Base-by-base conservation (phyloP, 2,888 invertebrate species). In the Aporophyla nigra region DNA sequence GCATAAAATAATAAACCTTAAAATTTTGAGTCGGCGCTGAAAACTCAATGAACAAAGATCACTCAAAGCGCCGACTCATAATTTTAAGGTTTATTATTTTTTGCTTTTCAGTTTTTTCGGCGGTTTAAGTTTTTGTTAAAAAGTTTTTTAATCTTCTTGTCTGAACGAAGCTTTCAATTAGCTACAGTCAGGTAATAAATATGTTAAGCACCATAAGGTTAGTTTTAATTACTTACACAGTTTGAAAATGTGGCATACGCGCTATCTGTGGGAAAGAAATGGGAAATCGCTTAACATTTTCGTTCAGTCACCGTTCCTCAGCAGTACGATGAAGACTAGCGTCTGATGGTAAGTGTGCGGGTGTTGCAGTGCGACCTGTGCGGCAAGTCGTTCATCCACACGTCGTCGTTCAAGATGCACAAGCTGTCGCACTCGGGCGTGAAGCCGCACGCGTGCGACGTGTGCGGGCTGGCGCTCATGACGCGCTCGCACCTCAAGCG, bases 351-450 rank as follows among this genome's bases (percentile, higher is more conserved):
- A 33, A 33, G 33, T 3, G 33, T 33, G 33, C 3, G 33, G 33
- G 33, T 69, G 67, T 91, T 89, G 10, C 95, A 97, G 95, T 97
- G 97, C 91, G 97, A 97, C 91, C 92, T 97, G 82, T 97, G 97
- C 94, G 97, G 97, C 86, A 97, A 97, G 93, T 97, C 97, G 82
- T 97, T 97, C 93, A 96, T 97, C 89, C 98, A 98, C 96, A 97
- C 98, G 89, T 97, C 97, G 61, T 98, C 98, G 62, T 98, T 98
- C 94, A 97, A 97, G 92, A 97, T 97, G 97, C 98, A 98, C 94
- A 97, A 97, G 91, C 92, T 97, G 90, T 97, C 97, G 51, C 98
- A 98, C 93, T 96, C 97, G 62, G 97, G 97, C 80, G 92, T 97
- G 84, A 97, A 97, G 93, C 96, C 97, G 76, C 97, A 97, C 94